Conservation (phyloP, 2,797 vertebrate genomes). For the Tokudaia muenninki region DNA sequence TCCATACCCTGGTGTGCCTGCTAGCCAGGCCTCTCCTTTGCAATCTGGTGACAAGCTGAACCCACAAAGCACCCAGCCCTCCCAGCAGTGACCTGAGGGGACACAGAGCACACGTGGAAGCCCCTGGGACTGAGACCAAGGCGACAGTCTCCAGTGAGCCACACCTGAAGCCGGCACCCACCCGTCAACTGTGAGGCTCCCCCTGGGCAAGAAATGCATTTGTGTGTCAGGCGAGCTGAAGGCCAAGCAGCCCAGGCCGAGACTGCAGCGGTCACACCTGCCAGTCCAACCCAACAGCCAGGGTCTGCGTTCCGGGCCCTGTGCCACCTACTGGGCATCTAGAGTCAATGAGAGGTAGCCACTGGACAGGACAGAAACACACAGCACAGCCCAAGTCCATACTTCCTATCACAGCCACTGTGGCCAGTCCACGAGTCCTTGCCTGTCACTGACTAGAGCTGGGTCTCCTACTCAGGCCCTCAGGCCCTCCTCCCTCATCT, state of each 20-base stretch:
- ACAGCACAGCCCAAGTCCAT: not conserved
- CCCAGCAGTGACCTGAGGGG: no score
- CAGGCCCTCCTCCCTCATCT: not conserved
- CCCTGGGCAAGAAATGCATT: not conserved
- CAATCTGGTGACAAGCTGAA: not conserved
- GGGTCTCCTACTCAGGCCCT: not conserved
- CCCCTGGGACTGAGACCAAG: not conserved
- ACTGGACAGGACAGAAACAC: no score
- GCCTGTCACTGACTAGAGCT: not conserved
- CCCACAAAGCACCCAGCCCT: not conserved
- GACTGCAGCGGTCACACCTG: not conserved
- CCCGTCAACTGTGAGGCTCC: not conserved
- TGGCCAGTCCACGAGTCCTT: not conserved
- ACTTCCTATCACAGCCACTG: not conserved
- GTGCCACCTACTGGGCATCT: not conserved
- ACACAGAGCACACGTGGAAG: not conserved
- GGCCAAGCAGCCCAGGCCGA: not conserved
- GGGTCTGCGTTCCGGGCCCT: not conserved
- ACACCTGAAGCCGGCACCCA: not conserved
- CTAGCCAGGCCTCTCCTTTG: not conserved
- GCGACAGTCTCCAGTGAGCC: not conserved
- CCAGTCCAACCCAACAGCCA: not conserved
- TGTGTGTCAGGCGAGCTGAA: not conserved
- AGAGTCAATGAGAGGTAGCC: not conserved
- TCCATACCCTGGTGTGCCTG: not conserved